phyloP scores from a whole-genome alignment of 37 sponge, comb jelly and placozoan genomes.

The Tethya wilhelma region DNA sequence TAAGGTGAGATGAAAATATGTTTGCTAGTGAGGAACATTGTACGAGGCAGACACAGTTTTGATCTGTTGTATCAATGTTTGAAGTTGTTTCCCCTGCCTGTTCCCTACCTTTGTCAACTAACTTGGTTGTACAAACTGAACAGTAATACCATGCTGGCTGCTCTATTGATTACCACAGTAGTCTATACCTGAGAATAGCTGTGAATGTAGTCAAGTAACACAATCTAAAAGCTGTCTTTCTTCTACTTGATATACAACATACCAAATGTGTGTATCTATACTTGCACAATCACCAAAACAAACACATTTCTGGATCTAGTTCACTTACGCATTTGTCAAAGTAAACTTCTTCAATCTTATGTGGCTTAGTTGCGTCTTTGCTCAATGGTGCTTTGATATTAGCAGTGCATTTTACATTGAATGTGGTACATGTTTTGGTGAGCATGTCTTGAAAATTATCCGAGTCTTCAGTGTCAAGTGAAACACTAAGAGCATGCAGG shows the following conservation, averaged over 20 bases:
- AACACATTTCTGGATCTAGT: conserved; percentile 24
- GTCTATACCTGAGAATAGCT: conserved; percentile 23
- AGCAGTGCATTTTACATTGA: neutral
- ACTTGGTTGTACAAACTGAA: conserved; percentile 19
- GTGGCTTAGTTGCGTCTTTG: neutral
- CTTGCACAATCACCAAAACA: conserved; percentile 25
- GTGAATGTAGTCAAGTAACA: conserved; percentile 20
- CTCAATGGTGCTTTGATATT: neutral
- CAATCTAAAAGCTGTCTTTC: neutral
- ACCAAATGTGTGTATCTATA: conserved; percentile 20
- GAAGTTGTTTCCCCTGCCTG: neutral
- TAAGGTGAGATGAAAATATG: neutral
- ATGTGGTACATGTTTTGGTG: neutral
- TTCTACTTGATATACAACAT: conserved; percentile 5
- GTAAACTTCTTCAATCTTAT: conserved; percentile 13
- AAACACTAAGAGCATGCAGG: conserved; percentile 20
- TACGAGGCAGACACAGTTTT: neutral
- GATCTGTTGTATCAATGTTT: neutral
- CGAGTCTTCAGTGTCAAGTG: neutral
- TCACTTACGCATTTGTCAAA: conserved; percentile 2
- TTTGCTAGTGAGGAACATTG: neutral
- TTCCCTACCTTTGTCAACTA: conserved; percentile 7
- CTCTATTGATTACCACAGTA: conserved; percentile 23
- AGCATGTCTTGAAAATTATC: conserved; percentile 5
- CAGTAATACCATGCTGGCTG: conserved; percentile 15